These are phyloP conservation scores for Aphelenchoides avenae DNA, from an alignment of 1,140 invertebrate species.

Conservation along the genomic window DNA sequence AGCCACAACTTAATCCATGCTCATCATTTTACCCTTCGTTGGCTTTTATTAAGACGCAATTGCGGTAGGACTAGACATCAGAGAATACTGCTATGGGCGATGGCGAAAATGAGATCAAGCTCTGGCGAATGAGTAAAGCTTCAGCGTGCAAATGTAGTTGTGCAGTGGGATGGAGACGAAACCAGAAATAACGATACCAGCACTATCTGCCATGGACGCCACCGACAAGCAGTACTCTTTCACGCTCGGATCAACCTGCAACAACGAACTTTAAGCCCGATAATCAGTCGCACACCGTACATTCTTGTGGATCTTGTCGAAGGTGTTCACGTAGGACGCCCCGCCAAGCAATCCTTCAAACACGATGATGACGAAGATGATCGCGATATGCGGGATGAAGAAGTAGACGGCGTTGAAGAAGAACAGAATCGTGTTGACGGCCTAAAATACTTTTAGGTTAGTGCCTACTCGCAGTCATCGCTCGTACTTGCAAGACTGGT, in stretches of 20 bases:
- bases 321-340: conserved; percentile 80
- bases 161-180: conserved; percentile 29
- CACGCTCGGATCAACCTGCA: conserved; percentile 7
- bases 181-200: conserved; percentile 33
- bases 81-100: too few relatives aligned
- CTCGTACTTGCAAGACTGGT: conserved; percentile 71
- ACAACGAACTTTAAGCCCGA: conserved; percentile 3
- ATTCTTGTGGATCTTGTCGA: conserved; percentile 72
- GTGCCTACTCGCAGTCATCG: background rate
- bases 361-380: conserved; percentile 48
- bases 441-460: conserved; percentile 8
- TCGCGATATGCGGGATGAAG: conserved; percentile 53
- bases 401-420: conserved; percentile 46
- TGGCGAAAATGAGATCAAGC: too few relatives aligned
- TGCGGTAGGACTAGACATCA: too few relatives aligned
- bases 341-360: conserved; percentile 66
- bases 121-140: too few relatives aligned
- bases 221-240: conserved; percentile 29
- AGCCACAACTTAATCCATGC: too few relatives aligned
- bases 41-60: too few relatives aligned
- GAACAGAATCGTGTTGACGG: conserved; percentile 39
- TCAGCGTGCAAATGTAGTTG: conserved; percentile 32
- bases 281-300: conserved; percentile 61
- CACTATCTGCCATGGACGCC: conserved; percentile 15
- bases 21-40: too few relatives aligned